A percentile compares a stretch with the other conserved stretches of the same genome.
Evolutionary conservation across 2,113 vertebrate genomes (phyloP).

Genomic region (Camelus dromedarius): DNA sequence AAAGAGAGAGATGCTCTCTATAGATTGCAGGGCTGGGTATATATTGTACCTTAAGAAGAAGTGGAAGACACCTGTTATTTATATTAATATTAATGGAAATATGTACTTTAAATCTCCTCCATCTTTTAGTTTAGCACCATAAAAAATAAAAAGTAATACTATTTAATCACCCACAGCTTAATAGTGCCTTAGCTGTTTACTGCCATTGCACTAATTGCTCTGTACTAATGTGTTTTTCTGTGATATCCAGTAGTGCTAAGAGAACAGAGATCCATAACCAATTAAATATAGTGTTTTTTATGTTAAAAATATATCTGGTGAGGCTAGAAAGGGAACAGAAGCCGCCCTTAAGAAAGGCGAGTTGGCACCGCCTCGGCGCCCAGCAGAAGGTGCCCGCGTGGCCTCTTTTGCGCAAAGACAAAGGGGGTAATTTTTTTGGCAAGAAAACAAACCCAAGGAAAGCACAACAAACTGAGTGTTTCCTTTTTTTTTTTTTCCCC

Average conservation of each 20-base stretch:
- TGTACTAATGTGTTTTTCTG: slow-evolving; percentile 92
- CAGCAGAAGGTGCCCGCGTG: slow-evolving; percentile 84
- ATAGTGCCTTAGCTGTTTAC: slow-evolving; percentile 91
- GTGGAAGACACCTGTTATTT: slow-evolving; percentile 87
- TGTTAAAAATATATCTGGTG: slow-evolving; percentile 91
- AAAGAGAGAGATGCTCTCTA: slow-evolving; percentile 67
- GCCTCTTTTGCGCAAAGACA: slow-evolving; percentile 85
- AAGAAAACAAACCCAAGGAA: slow-evolving; percentile 84
- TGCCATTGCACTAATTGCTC: slow-evolving; percentile 91
- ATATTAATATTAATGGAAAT: slow-evolving; percentile 82
- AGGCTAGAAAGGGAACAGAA: slow-evolving; percentile 85
- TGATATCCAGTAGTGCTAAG: slow-evolving; percentile 92
- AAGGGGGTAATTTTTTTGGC: slow-evolving; percentile 86
- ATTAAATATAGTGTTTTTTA: slow-evolving; percentile 92
- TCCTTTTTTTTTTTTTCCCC: neutral
- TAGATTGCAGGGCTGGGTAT: slow-evolving; percentile 71
- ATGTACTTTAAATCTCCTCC: slow-evolving; percentile 83
- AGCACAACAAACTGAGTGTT: slow-evolving; percentile 78
- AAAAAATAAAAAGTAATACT: slow-evolving; percentile 92
- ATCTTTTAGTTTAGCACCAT: slow-evolving; percentile 87
- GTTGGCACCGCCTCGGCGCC: slow-evolving; percentile 82
- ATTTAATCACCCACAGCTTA: slow-evolving; percentile 93
- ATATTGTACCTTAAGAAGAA: slow-evolving; percentile 80
- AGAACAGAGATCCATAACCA: slow-evolving; percentile 92
- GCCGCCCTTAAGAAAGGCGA: slow-evolving; percentile 81